A percentile compares a stretch with the other conserved stretches of the same genome.
These are phyloP conservation scores for Eublepharis macularius DNA, from an alignment of 2,113 vertebrate genomes.

Conservation along the genomic window DNA sequence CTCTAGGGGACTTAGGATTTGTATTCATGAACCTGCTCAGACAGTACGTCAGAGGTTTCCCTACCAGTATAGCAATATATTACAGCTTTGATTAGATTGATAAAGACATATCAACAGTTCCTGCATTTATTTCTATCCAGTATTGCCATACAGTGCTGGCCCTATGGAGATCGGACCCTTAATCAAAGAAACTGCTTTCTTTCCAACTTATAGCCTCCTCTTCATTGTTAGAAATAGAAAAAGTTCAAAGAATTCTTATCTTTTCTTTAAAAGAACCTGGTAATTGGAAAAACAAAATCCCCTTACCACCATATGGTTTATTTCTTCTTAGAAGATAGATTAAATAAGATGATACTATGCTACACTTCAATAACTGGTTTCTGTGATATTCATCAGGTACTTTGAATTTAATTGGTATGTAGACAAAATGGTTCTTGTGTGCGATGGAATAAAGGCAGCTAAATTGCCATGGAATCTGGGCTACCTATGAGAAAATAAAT, in stretches of 20 bases:
- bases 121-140: background rate
- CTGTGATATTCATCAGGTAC: conserved; percentile 44
- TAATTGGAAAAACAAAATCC: conserved; percentile 65
- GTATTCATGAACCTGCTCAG: background rate
- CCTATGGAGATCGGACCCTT: conserved; percentile 39
- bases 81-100: background rate
- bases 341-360: conserved; percentile 52
- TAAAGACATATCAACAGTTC: background rate
- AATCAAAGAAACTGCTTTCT: conserved; percentile 34
- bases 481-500: background rate
- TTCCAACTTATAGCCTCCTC: conserved; percentile 19
- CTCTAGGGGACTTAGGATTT: no score
- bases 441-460: conserved; percentile 43
- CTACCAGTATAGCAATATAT: background rate
- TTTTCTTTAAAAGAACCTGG: conserved; percentile 53
- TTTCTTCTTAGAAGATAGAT: conserved; percentile 57
- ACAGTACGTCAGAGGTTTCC: background rate
- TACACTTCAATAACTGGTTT: conserved; percentile 59
- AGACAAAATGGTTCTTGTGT: conserved; percentile 44
- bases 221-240: conserved; percentile 49
- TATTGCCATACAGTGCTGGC: background rate
- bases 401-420: conserved; percentile 59
- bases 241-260: conserved; percentile 53
- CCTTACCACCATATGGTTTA: conserved; percentile 38
- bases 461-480: conserved; percentile 45